A percentile compares a stretch with the other conserved stretches of the same genome.
phyloP scores from a whole-genome alignment of 2,888 invertebrate species.

The Agrotis exclamationis region DNA sequence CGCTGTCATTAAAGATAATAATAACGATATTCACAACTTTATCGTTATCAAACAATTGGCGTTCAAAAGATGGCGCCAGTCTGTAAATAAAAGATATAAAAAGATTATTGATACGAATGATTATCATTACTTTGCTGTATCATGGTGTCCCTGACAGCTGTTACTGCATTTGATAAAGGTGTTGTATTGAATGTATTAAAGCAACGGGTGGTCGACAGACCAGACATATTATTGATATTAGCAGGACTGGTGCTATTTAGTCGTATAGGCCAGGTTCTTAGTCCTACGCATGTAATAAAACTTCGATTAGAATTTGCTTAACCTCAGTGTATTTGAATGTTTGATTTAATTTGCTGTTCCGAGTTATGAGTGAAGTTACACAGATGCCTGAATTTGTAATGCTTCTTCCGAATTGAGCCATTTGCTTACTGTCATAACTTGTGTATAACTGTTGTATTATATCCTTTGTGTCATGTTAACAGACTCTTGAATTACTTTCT shows the following conservation, averaged over 20 bases:
- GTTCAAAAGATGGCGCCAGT: conserved; percentile 81
- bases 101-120: conserved; percentile 61
- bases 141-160: conserved; percentile 43
- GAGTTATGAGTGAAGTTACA: neutral
- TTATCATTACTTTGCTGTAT: conserved; percentile 48
- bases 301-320: conserved; percentile 47
- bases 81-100: conserved; percentile 60
- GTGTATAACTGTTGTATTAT: neutral
- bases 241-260: conserved; percentile 39
- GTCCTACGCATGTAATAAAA: conserved; percentile 42
- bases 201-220: conserved; percentile 45
- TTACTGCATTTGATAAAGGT: conserved; percentile 52
- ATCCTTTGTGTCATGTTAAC: neutral
- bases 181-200: conserved; percentile 38
- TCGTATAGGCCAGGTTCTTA: conserved; percentile 24
- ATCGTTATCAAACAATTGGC: conserved; percentile 73
- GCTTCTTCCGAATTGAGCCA: neutral
- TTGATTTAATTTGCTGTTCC: conserved; percentile 29
- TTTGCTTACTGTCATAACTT: neutral
- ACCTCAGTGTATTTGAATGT: conserved; percentile 38
- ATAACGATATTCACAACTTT: conserved; percentile 64
- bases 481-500: neutral
- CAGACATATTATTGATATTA: conserved; percentile 34
- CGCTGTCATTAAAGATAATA: conserved; percentile 68
- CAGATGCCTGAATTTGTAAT: conserved; percentile 19